Evolutionary conservation across 92 coral and sea anemone genomes (phyloP).

Genomic region (Palythoa heliodiscus): DNA sequence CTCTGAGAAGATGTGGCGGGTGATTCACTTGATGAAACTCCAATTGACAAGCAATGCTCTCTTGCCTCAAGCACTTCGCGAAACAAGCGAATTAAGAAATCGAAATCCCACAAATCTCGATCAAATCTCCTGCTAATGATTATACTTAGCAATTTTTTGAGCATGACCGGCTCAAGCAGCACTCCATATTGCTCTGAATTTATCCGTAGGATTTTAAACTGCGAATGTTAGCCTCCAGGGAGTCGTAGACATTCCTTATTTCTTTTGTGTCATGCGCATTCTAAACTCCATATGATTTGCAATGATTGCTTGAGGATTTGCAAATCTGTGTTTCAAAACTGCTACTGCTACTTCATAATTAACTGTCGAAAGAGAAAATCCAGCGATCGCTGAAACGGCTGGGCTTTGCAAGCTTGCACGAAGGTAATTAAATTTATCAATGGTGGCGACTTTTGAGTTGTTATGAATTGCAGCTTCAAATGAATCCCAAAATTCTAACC

Average conservation of each 20-base stretch:
- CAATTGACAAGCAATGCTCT: constrained; percentile 47
- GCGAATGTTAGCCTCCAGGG: constrained; percentile 45
- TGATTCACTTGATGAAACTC: constrained; percentile 4
- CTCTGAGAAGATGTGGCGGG: background rate
- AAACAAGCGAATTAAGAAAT: constrained; percentile 26
- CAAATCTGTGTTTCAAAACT: constrained; percentile 41
- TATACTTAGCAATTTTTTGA: constrained; percentile 46
- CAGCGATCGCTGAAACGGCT: constrained; percentile 47
- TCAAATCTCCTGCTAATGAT: constrained; percentile 51
- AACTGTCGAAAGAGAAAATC: constrained; percentile 34
- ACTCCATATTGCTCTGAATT: constrained; percentile 51
- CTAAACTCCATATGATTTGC: constrained; percentile 57
- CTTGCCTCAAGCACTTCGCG: constrained; percentile 50
- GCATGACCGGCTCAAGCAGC: constrained; percentile 40
- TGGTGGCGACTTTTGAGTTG: constrained; percentile 20
- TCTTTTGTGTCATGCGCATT: constrained; percentile 31
- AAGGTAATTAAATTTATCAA: constrained; percentile 45
- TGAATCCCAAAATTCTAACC: constrained; percentile 53
- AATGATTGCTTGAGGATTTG: constrained; percentile 36
- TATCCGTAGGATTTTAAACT: constrained; percentile 42
- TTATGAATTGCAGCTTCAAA: constrained; percentile 50
- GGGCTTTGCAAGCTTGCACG: constrained; percentile 33
- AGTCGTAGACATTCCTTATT: constrained; percentile 37
- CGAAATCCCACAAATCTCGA: constrained; percentile 37
- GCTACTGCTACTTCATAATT: constrained; percentile 45